Conservation (phyloP, 2,113 vertebrate species). For the Cryptotis parvus region DNA sequence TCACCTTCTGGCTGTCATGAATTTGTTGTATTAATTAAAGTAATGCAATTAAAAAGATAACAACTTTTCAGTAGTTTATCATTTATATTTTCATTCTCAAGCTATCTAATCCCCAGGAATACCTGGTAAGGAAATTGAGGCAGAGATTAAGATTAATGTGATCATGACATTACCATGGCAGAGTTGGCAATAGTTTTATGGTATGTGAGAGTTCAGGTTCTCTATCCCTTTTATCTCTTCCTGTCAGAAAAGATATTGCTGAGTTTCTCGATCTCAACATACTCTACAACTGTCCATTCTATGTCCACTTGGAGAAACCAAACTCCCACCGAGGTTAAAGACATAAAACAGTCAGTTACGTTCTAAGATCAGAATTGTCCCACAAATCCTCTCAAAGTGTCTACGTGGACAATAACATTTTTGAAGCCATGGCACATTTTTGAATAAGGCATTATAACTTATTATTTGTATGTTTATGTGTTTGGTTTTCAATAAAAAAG, state of each 20-base stretch:
- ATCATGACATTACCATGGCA: not conserved
- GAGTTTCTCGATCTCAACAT: not conserved
- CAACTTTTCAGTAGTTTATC: not conserved
- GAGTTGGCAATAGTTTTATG: not conserved
- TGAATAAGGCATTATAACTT: not conserved
- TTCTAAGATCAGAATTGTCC: not conserved
- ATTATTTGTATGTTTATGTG: constrained; percentile 3
- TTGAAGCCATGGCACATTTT: not conserved
- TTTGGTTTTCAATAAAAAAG: not conserved
- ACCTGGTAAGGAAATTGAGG: not conserved
- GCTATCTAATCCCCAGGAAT: not conserved
- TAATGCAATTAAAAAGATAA: constrained; percentile 16
- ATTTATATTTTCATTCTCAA: not conserved
- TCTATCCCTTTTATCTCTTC: not conserved
- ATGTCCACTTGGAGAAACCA: not conserved
- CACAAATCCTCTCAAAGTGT: not conserved
- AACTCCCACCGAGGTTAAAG: not conserved
- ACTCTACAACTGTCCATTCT: not conserved
- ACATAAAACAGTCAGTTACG: not conserved
- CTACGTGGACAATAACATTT: not conserved
- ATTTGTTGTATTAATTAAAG: constrained; percentile 17
- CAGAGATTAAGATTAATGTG: not conserved
- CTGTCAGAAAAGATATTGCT: not conserved
- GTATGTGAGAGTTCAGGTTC: not conserved
- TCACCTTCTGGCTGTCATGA: not conserved